A percentile compares a stretch with the other conserved stretches of the same genome.
These are phyloP conservation scores for Girardia tigrina DNA, from an alignment of 2,888 invertebrate species.

Conservation along the genomic window DNA sequence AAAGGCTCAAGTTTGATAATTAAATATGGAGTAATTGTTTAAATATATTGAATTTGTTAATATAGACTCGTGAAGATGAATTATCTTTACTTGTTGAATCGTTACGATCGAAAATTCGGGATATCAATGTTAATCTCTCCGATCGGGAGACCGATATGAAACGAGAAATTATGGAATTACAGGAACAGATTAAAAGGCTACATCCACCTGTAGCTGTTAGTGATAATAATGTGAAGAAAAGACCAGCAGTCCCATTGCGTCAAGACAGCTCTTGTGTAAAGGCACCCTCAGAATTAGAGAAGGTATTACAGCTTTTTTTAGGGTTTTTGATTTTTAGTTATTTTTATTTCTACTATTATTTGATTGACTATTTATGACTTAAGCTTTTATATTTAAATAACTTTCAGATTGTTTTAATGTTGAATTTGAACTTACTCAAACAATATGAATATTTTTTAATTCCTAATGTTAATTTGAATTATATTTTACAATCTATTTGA, in stretches of 20 bases:
- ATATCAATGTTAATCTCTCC: constrained; percentile 9
- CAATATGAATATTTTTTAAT: too few species aligned
- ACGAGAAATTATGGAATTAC: not conserved
- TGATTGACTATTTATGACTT: not conserved
- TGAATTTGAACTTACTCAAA: too few species aligned
- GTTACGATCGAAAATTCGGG: constrained; percentile 1
- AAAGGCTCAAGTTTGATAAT: not conserved
- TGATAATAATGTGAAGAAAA: not conserved
- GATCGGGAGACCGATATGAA: constrained; percentile 9
- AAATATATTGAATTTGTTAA: not conserved
- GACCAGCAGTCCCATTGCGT: not conserved
- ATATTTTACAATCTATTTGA: too few species aligned
- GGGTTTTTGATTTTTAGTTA: not conserved
- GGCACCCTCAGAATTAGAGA: not conserved
- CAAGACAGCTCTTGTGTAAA: not conserved
- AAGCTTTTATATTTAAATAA: not conserved
- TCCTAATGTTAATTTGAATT: too few species aligned
- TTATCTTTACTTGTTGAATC: not conserved
- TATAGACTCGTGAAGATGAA: not conserved
- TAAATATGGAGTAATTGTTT: not conserved
- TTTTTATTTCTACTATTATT: not conserved
- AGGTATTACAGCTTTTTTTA: not conserved
- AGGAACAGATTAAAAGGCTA: not conserved
- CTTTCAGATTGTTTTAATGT: too few species aligned
- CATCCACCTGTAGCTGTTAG: not conserved